Percentiles rank a stretch among this genome's conserved stretches.
Conservation (phyloP, 1,140 invertebrate genomes). For the Acromyrmex heyeri region DNA sequence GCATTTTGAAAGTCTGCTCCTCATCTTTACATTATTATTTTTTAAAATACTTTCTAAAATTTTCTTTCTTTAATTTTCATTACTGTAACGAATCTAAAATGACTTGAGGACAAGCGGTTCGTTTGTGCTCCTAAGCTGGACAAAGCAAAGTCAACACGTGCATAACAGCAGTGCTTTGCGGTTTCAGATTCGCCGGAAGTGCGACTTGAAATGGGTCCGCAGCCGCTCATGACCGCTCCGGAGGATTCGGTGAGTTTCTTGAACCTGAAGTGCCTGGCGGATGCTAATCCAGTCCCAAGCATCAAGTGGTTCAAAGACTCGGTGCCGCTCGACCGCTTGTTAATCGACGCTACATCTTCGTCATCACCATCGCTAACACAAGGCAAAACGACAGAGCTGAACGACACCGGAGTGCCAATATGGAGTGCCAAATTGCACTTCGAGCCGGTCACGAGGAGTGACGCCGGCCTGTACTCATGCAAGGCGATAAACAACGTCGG, state of each 20-base stretch:
- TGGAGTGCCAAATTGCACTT: conserved; percentile 89
- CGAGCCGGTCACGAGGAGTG: conserved; percentile 89
- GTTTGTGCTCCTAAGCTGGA: not conserved
- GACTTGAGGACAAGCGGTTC: not conserved
- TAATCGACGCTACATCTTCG: conserved; percentile 43
- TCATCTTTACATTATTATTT: no score
- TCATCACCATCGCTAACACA: conserved; percentile 49
- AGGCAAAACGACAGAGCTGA: conserved; percentile 67
- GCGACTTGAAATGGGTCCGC: conserved; percentile 81
- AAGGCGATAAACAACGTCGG: conserved; percentile 93
- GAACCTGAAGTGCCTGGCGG: conserved; percentile 92
- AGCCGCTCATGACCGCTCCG: conserved; percentile 75
- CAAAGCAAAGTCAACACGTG: not conserved
- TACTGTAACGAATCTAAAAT: not conserved
- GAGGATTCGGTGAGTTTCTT: conserved; percentile 87
- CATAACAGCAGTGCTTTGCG: not conserved
- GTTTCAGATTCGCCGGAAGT: conserved; percentile 84
- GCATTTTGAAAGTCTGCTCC: no score
- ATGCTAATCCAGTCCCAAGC: conserved; percentile 94
- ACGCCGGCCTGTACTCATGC: conserved; percentile 93
- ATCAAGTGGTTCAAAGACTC: conserved; percentile 92
- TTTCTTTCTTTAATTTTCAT: not conserved
- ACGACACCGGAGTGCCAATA: conserved; percentile 80
- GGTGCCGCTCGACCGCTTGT: conserved; percentile 64
- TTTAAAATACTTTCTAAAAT: not conserved